Evolutionary conservation across 2,797 vertebrate genomes (phyloP).

Genomic region (Artibeus lituratus): DNA sequence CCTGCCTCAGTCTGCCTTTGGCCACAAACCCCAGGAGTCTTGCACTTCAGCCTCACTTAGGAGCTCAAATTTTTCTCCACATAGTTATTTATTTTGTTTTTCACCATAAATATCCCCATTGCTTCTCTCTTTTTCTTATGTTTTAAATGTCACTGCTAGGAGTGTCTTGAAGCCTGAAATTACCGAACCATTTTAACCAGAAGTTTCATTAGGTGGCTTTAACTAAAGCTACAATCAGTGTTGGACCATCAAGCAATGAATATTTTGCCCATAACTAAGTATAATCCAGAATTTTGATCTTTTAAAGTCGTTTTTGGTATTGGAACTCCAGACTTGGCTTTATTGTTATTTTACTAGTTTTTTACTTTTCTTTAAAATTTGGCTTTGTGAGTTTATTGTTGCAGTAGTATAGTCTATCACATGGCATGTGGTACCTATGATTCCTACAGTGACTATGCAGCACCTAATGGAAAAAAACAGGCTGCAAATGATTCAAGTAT

Average conservation of each 20-base stretch:
- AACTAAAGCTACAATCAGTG: neutral
- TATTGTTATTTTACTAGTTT: neutral
- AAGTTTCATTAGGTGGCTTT: slow-evolving; percentile 41
- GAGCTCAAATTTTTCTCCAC: neutral
- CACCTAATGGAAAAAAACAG: neutral
- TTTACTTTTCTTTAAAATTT: neutral
- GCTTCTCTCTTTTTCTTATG: neutral
- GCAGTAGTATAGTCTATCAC: neutral
- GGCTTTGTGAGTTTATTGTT: neutral
- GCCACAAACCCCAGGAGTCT: neutral
- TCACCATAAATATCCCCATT: neutral
- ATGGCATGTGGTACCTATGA: neutral
- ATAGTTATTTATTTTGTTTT: neutral
- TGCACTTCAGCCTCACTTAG: neutral
- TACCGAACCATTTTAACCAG: neutral
- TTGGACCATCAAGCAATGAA: neutral
- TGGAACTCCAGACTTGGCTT: neutral
- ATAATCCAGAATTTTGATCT: neutral
- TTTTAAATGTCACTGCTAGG: neutral
- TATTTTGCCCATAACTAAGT: slow-evolving; percentile 17
- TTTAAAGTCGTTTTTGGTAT: neutral
- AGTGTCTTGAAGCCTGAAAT: slow-evolving; percentile 19
- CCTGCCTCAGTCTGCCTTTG: neutral
- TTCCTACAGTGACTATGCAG: neutral
- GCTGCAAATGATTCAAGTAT: neutral